A percentile compares a stretch with the other conserved stretches of the same genome.
Evolutionary conservation across 2,888 invertebrate genomes (phyloP).

Genomic region (Morpho achilles): DNA sequence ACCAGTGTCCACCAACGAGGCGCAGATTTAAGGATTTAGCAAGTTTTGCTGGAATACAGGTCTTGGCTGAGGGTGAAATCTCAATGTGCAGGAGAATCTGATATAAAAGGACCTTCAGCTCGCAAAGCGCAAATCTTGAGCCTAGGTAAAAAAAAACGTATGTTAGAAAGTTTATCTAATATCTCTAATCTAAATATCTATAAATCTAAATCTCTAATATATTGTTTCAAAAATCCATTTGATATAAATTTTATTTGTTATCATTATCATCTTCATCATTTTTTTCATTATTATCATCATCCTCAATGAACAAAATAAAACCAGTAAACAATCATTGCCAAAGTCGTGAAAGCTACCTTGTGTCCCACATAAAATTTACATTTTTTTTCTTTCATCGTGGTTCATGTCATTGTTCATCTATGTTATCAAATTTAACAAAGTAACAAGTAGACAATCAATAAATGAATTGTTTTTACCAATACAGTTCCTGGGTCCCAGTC

Average conservation of each 20-base stretch:
- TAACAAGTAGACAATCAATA: neutral
- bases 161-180: too few relatives aligned
- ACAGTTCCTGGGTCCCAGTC: constrained; percentile 78
- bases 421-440: too few relatives aligned
- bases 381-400: neutral
- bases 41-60: constrained; percentile 41
- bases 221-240: too few relatives aligned
- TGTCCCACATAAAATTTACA: neutral
- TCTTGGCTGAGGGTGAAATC: constrained; percentile 46
- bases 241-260: too few relatives aligned
- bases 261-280: too few relatives aligned
- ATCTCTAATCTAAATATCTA: too few relatives aligned
- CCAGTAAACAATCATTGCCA: too few relatives aligned
- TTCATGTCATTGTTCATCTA: too few relatives aligned
- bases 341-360: too few relatives aligned
- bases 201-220: too few relatives aligned
- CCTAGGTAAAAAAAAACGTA: constrained; percentile 32
- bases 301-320: too few relatives aligned
- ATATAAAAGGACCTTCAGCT: constrained; percentile 56
- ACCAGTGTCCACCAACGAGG: constrained; percentile 51
- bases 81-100: constrained; percentile 51
- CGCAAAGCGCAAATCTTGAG: constrained; percentile 58
- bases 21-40: constrained; percentile 38
- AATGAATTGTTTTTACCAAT: constrained; percentile 59
- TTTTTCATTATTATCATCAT: too few relatives aligned